phyloP scores from a whole-genome alignment of 2,888 invertebrate species.

The Osedax fenrisi region DNA sequence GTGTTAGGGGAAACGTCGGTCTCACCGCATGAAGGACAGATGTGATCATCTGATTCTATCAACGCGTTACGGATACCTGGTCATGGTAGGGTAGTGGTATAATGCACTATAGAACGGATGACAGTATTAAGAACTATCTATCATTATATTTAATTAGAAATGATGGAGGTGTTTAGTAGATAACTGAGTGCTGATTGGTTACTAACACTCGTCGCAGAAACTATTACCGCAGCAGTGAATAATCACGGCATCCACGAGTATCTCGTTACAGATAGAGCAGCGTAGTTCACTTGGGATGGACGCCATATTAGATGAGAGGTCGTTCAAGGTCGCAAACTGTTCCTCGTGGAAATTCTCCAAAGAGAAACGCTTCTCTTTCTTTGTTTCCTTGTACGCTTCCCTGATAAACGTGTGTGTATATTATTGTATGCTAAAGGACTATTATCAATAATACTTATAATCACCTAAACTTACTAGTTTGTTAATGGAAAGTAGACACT shows the following conservation, averaged over 20 bases:
- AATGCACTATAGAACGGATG: constrained; percentile 30
- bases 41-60: constrained; percentile 81
- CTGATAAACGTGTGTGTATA: constrained; percentile 44
- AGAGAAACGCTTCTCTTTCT: constrained; percentile 61
- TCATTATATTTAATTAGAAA: no score
- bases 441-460: no score
- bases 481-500: no score
- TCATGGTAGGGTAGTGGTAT: no score
- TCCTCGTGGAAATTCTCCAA: constrained; percentile 31
- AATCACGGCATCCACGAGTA: constrained; percentile 87
- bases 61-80: constrained; percentile 73
- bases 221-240: constrained; percentile 95
- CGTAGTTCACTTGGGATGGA: constrained; percentile 76
- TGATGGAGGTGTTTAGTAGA: no score
- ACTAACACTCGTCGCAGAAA: constrained; percentile 91
- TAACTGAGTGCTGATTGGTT: no score
- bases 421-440: no score
- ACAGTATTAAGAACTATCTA: not conserved
- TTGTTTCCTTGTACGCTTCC: constrained; percentile 67
- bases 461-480: no score
- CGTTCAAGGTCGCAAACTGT: not conserved
- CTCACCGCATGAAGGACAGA: constrained; percentile 85
- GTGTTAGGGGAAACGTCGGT: constrained; percentile 72
- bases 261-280: constrained; percentile 80
- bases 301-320: not conserved